Evolutionary conservation across 2,888 invertebrate genomes (phyloP).

Genomic region (Ernsta delagoae): DNA sequence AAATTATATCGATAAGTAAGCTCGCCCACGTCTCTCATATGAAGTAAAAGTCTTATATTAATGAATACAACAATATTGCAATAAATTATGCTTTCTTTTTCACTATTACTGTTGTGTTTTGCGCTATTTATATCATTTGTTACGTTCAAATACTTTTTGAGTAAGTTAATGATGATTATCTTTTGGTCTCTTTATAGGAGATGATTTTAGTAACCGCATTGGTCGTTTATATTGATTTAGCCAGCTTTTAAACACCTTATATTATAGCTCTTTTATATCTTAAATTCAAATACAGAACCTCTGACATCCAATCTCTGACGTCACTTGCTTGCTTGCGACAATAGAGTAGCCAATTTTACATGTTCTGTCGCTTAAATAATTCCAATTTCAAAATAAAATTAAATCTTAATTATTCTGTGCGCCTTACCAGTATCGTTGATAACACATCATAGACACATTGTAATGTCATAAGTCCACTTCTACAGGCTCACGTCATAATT

Average conservation of each 20-base stretch:
- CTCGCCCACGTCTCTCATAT: constrained; percentile 22
- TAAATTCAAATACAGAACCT: too few species aligned
- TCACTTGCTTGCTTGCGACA: too few species aligned
- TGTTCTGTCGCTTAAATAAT: too few species aligned
- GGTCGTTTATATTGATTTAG: too few species aligned
- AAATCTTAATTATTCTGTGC: too few species aligned
- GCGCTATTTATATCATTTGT: not conserved
- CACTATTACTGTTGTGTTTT: constrained; percentile 10
- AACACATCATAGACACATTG: not conserved
- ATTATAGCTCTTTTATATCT: too few species aligned
- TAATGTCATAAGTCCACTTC: not conserved
- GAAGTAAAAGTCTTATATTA: constrained; percentile 25
- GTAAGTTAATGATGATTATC: not conserved
- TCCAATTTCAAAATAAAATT: too few species aligned
- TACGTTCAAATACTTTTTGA: constrained; percentile 4
- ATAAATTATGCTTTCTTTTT: constrained; percentile 27
- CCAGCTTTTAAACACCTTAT: too few species aligned
- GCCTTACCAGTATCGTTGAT: not conserved
- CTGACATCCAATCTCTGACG: too few species aligned
- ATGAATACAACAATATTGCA: constrained; percentile 20
- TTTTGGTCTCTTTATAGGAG: too few species aligned
- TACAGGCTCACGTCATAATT: constrained; percentile 24
- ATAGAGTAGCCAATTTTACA: too few species aligned
- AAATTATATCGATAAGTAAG: constrained; percentile 28
- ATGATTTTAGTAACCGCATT: too few species aligned